Evolutionary conservation across 2,888 invertebrate species (phyloP).

Genomic region (Philereme vetulata): DNA sequence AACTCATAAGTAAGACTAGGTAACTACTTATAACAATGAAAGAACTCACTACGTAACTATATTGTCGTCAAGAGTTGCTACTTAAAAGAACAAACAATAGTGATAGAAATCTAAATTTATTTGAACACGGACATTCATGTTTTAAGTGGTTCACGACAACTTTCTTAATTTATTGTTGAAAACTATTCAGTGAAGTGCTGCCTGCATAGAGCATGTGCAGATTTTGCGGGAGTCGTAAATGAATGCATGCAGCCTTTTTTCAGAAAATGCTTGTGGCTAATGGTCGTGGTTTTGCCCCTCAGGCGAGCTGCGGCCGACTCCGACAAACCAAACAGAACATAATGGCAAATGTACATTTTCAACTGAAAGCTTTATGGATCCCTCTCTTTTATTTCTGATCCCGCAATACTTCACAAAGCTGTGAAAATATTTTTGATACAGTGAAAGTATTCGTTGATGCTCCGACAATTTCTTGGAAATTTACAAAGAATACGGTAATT

Average conservation of each 20-base stretch:
- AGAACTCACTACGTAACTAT: too few relatives aligned
- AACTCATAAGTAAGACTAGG: not conserved
- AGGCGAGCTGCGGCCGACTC: constrained; percentile 31
- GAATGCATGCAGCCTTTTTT: constrained; percentile 15
- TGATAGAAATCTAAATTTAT: not conserved
- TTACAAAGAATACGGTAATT: constrained; percentile 1
- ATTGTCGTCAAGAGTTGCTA: too few relatives aligned
- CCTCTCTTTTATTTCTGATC: constrained; percentile 36
- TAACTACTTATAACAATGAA: not conserved
- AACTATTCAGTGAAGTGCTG: constrained; percentile 2
- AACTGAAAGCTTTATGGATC: constrained; percentile 40
- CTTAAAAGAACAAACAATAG: not conserved
- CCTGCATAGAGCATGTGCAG: constrained; percentile 1
- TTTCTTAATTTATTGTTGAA: constrained; percentile 1
- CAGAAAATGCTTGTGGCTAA: constrained; percentile 24
- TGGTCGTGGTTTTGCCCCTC: constrained; percentile 26
- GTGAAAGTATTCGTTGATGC: constrained; percentile 10
- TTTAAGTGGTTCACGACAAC: not conserved
- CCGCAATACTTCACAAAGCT: constrained; percentile 15
- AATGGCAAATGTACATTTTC: constrained; percentile 47
- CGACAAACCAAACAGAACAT: constrained; percentile 49
- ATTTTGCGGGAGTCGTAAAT: constrained; percentile 7
- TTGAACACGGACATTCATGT: not conserved
- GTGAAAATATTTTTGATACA: constrained; percentile 17
- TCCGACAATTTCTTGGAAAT: not conserved